phyloP scores from a whole-genome alignment of 1,140 invertebrate species.

The Nomia melanderi region DNA sequence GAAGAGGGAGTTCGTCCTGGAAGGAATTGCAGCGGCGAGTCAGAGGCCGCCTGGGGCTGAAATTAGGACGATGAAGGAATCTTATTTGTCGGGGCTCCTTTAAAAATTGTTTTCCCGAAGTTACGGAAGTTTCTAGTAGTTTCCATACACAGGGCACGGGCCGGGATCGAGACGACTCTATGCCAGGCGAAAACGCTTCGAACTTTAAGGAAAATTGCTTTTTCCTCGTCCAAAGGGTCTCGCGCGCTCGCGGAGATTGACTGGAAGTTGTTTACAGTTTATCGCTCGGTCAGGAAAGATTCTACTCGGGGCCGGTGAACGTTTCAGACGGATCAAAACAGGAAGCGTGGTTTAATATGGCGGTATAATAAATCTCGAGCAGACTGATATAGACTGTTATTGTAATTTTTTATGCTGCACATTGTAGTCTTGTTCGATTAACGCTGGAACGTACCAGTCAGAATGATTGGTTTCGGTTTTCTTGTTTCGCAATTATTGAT shows the following conservation, averaged over 20 bases:
- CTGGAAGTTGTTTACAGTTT: slow-evolving; percentile 51
- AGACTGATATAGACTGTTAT: no score
- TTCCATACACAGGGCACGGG: not conserved
- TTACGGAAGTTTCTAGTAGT: slow-evolving; percentile 40
- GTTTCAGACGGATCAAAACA: slow-evolving; percentile 13
- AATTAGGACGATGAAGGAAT: slow-evolving; percentile 35
- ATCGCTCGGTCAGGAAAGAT: slow-evolving; percentile 28
- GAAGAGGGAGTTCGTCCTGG: not conserved
- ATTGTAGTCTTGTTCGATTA: no score
- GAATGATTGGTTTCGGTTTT: no score
- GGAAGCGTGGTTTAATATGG: not conserved
- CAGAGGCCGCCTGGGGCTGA: not conserved
- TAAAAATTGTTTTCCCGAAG: slow-evolving; percentile 39
- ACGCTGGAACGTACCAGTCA: no score
- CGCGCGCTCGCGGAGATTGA: slow-evolving; percentile 37
- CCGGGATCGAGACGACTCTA: slow-evolving; percentile 20
- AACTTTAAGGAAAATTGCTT: slow-evolving; percentile 51
- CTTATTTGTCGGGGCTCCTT: slow-evolving; percentile 36
- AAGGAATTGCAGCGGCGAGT: not conserved
- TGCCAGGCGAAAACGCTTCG: slow-evolving; percentile 33
- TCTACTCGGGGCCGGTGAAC: not conserved
- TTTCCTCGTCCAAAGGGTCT: slow-evolving; percentile 23
- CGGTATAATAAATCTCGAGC: no score
- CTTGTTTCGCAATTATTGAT: no score
- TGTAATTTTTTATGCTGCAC: no score